Evolutionary conservation across 2,888 invertebrate genomes (phyloP), one percentile per base, ranked within the genome.

Genomic region (Agrochola lota): DNA sequence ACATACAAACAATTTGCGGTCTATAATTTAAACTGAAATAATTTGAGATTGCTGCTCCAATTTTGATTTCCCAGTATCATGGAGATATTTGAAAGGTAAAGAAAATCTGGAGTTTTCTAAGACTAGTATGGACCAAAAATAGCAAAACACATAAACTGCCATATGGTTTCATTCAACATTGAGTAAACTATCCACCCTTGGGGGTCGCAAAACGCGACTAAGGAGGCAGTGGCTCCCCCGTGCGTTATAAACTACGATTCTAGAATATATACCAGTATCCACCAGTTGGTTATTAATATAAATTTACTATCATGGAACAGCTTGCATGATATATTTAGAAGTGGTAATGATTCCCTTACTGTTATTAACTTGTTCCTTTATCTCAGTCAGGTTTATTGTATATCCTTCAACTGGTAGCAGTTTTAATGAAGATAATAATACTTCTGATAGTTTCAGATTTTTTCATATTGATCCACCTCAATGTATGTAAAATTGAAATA

Each of bases 241-340:
- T 57, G 71, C 9, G 43, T 40, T 74, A 73, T 85, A 85, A 81
- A 81, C 63, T 81, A 74, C 62, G 82, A 73, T 73, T 83, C 52
- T 73, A 71, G 43, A 35, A 71, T 62, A 23, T 64, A 52, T 72
- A 76, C 20, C 49, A 43, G 60, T 49, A 64, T 63, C 49, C 64
- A 64, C 55, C 17, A 82, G 83, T 68, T 81, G 46, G 63, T 85
- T 76, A 71, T 82, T 85, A 71, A 68, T 82, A 69, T 85, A 85
- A 82, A 85, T 71, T 26, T 75, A 64, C 26, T 59, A 9, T n/a
- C 35, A 66, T 52, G 49, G 11, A 72, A 69, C 23, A 46, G n/a
- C 49, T 64, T 62, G 68, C 63, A 43, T 64, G 49, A 35, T 52
- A 64, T 20, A 55, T 52, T n/a, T n/a, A n/a, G 17, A 20, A 15